Evolutionary conservation across 2,888 invertebrate species (phyloP).

Genomic region (Himalopsyche tibetana): DNA sequence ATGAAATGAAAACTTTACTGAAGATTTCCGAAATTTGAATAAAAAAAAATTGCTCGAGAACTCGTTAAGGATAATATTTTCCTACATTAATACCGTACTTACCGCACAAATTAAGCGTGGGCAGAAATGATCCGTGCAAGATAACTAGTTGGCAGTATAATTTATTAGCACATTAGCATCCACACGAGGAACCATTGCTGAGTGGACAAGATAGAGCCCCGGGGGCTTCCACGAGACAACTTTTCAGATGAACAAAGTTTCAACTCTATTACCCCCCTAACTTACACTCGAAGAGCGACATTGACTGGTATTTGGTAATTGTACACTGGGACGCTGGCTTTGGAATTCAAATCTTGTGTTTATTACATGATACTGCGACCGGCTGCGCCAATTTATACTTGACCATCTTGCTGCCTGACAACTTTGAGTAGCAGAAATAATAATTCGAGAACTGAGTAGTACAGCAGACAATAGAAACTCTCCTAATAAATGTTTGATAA

Average conservation of each 20-base stretch:
- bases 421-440: slow-evolving; percentile 16
- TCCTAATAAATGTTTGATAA: background rate
- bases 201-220: slow-evolving; percentile 53
- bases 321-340: background rate
- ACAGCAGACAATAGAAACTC: background rate
- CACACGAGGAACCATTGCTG: slow-evolving; percentile 37
- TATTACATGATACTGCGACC: slow-evolving; percentile 32
- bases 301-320: slow-evolving; percentile 44
- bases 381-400: slow-evolving; percentile 21
- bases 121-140: background rate
- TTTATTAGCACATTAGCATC: slow-evolving; percentile 48
- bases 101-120: background rate
- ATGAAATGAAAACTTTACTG: too few species aligned
- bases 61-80: too few species aligned
- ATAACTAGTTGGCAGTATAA: slow-evolving; percentile 37
- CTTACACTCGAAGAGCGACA: slow-evolving; percentile 33
- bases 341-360: slow-evolving; percentile 45
- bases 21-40: too few species aligned
- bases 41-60: too few species aligned
- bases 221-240: slow-evolving; percentile 46
- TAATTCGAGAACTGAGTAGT: background rate
- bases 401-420: slow-evolving; percentile 17
- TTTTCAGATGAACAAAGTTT: slow-evolving; percentile 63
- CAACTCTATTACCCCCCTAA: slow-evolving; percentile 48
- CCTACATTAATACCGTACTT: background rate